These are phyloP conservation scores for Tigriopus japonicus DNA, from an alignment of 1,140 invertebrate genomes.

Conservation along the genomic window DNA sequence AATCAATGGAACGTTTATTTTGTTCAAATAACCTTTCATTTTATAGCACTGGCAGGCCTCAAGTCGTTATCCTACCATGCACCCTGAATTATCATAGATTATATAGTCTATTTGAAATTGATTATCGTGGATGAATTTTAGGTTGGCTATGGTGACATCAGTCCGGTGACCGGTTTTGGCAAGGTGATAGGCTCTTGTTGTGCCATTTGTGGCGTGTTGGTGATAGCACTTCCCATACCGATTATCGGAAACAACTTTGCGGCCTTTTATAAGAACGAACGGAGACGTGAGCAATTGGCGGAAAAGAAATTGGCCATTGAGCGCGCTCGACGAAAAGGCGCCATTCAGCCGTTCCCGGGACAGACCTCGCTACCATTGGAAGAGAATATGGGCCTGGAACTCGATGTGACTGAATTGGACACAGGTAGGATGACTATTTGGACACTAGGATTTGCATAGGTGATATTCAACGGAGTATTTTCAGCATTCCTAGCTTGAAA, in stretches of 20 bases:
- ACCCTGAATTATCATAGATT: too few species aligned
- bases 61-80: too few species aligned
- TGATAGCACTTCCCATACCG: slow-evolving; percentile 34
- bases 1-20: too few species aligned
- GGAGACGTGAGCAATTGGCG: neutral
- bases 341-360: neutral
- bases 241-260: slow-evolving; percentile 21
- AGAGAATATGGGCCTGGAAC: neutral
- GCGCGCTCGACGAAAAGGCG: neutral
- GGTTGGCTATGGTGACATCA: slow-evolving; percentile 98
- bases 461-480: too few species aligned
- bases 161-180: slow-evolving; percentile 26
- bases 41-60: too few species aligned
- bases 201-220: slow-evolving; percentile 38
- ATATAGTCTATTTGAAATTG: too few species aligned
- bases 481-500: too few species aligned
- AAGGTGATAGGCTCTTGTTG: slow-evolving; percentile 29
- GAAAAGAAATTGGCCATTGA: slow-evolving; percentile 1
- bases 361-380: neutral
- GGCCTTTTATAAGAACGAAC: slow-evolving; percentile 5
- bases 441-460: too few species aligned
- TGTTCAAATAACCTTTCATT: too few species aligned
- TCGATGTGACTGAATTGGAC: neutral
- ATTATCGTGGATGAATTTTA: too few species aligned
- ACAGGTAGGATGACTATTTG: neutral